Evolutionary conservation across 1,140 invertebrate species (phyloP).

Genomic region (Caenorhabditis brenneri): DNA sequence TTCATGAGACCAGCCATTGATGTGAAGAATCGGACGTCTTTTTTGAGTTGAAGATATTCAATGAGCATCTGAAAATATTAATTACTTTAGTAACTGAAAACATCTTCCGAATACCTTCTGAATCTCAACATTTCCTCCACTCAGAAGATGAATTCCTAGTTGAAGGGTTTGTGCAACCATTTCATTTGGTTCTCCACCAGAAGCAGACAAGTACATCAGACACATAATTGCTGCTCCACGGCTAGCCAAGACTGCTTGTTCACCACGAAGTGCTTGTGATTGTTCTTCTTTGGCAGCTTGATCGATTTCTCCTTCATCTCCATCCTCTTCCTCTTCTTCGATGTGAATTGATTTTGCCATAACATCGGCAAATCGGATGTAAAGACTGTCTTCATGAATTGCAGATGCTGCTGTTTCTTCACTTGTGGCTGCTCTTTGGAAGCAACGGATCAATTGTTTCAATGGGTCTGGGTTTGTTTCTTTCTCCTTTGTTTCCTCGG

Average conservation of each 20-base stretch:
- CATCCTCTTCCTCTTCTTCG: constrained; percentile 89
- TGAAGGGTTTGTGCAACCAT: constrained; percentile 99
- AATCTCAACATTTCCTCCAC: constrained; percentile 95
- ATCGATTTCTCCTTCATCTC: constrained; percentile 77
- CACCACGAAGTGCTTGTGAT: constrained; percentile 94
- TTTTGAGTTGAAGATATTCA: constrained; percentile 69
- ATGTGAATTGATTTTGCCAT: constrained; percentile 85
- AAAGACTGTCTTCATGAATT: constrained; percentile 87
- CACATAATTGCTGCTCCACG: constrained; percentile 98
- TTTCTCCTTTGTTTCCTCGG: constrained; percentile 63
- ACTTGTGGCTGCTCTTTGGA: constrained; percentile 95
- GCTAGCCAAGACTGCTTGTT: constrained; percentile 91
- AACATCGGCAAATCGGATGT: constrained; percentile 96
- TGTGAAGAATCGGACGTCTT: constrained; percentile 96
- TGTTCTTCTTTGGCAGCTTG: constrained; percentile 92
- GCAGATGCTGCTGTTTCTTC: constrained; percentile 78
- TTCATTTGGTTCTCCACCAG: constrained; percentile 90
- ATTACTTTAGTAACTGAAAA: too few relatives aligned
- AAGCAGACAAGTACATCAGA: constrained; percentile 93
- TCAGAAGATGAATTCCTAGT: constrained; percentile 91
- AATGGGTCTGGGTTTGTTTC: constrained; percentile 86
- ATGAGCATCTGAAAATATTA: constrained; percentile 65
- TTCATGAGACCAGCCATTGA: constrained; percentile 98
- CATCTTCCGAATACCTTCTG: constrained; percentile 71
- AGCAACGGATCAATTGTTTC: constrained; percentile 92